Evolutionary conservation across 2,113 vertebrate species (phyloP).

Genomic region (Oryctolagus cuniculus): mOryCun1.1 NC_091432.1:44880001-44880500

Average conservation of each 20-base stretch:
- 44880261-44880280: neutral
- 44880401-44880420: neutral
- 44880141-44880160: neutral
- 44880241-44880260: slow-evolving; percentile 3
- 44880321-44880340: slow-evolving; percentile 1
- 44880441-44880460: neutral
- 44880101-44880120: neutral
- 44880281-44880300: slow-evolving; percentile 26
- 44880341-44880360: neutral
- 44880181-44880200: slow-evolving; percentile 38
- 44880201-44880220: slow-evolving; percentile 28
- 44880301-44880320: slow-evolving; percentile 53
- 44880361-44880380: neutral
- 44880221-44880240: slow-evolving; percentile 22
- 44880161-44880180: slow-evolving; percentile 69
- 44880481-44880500: slow-evolving; percentile 38
- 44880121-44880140: slow-evolving; percentile 53
- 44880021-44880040: slow-evolving; percentile 2
- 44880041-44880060: slow-evolving; percentile 27
- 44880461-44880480: neutral
- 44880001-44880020: no score
- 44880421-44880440: neutral
- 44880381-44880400: neutral
- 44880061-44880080: neutral
- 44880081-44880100: neutral